Base-by-base conservation (phyloP, 2,113 vertebrate species). In the Microtus oregoni region DNA sequence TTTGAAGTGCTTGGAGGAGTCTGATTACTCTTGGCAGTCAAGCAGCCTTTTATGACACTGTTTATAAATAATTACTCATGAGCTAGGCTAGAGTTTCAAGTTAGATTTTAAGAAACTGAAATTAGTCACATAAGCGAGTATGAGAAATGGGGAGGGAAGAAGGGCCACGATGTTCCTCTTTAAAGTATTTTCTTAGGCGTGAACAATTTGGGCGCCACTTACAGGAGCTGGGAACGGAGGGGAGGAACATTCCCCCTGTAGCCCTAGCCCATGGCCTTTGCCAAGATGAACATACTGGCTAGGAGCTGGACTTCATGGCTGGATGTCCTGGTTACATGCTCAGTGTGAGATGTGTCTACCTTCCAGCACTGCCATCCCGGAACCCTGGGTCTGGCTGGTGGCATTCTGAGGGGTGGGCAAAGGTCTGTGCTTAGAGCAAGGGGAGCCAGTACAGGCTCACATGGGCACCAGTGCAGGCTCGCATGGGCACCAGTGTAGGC, bases 21-120 rank as follows among this genome's bases (percentile, higher is more conserved):
- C 98, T 99, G 98, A 99, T 99, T 98, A 98, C 98, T 98, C 97
- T 98, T 98, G 98, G 98, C 98, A 98, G 98, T 96, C 97, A 89
- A 98, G 98, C 98, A 98, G 98, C 98, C 98, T 98, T 98, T 98
- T 96, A 98, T 98, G 98, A 97, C 98, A 98, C 98, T 98, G 98
- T 98, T 99, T 98, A 99, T 99, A 98, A 99, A 99, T 99, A 99
- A 99, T 99, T 99, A 98, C 99, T 98, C 95, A 98, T 30, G 98
- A 98, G 98, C 98, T 96, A 73, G 98, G 98, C 98, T 98, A 98
- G 97, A 98, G 97, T 98, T 99, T 98, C 98, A 98, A 98, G 98
- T 98, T 98, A 98, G 98, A 97, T 98, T 98, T 95, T 96, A 98
- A 98, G 96, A 97, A 97, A 58, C 91, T 96, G 97, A 98, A 98